Base-by-base conservation (phyloP, 2,888 invertebrate species). In the Lacanobia oleracea region DNA sequence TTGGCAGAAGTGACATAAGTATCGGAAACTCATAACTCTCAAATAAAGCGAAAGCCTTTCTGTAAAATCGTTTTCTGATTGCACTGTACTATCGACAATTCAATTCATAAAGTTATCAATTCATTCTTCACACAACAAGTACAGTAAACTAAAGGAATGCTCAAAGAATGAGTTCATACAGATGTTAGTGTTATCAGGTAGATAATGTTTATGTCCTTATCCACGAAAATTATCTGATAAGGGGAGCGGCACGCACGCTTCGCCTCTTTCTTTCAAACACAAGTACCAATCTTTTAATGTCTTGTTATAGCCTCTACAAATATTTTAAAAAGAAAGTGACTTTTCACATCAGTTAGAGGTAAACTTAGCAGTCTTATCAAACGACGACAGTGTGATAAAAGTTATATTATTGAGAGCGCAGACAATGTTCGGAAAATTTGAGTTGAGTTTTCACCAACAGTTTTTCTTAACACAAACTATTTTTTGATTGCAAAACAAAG, bases 141-240 rank as follows among this genome's bases (percentile, higher is more conserved):
- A 72, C 27, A 61, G 75, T 77, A 78, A 74, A 83, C 72, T 79
- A 79, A 87, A 89, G 80, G 87, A 88, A 88, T 88, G 79, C 72
- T 83, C 73, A 83, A 89, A 87, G 89, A 89, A 88, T 87, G 89
- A 87, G 89, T 89, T 86, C 89, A 87, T 85, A 85, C 82, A 91
- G 93, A 93, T 93, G 91, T 89, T 72, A 86, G 80, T 82, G 88
- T 93, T 95, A 95, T 94, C 95, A 92, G 80, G 23, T 64, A 89
- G 95, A 94, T 94, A 93, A 88, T 87, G 83, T 85, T 72, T 85
- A 88, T 87, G 87, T 88, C 88, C 89, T 94, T 93, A 94, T 94
- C 94, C 93, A 85, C 86, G 73, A 84, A 88, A 88, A 85, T 92
- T 94, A 94, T 93, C 92, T 89, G 94, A 94, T 94, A 93, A 93